Percentiles rank a stretch among this genome's conserved stretches.
phyloP scores from a whole-genome alignment of 2,797 vertebrate species.

The Antrozous pallidus region DNA sequence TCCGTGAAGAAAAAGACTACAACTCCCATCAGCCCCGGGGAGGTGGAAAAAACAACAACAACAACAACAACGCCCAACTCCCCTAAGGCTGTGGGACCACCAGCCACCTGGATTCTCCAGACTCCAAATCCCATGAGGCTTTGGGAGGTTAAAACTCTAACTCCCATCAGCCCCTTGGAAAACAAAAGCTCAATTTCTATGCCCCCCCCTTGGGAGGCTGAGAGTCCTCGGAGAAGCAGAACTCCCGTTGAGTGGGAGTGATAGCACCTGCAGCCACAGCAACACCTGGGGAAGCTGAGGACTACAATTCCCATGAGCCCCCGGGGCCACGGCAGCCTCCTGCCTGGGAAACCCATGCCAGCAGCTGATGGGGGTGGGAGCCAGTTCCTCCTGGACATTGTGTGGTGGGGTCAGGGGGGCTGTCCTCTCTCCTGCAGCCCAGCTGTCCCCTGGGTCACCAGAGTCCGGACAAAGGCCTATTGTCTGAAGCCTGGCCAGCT shows the following conservation, averaged over 20 bases:
- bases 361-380: background rate
- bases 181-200: slow-evolving; percentile 6
- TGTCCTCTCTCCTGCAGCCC: background rate
- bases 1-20: background rate
- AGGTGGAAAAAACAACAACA: background rate
- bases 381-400: background rate
- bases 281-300: background rate
- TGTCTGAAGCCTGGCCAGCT: slow-evolving; percentile 56
- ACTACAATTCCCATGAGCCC: slow-evolving; percentile 36
- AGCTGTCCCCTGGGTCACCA: slow-evolving; percentile 56
- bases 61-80: background rate
- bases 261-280: background rate
- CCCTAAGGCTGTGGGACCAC: background rate
- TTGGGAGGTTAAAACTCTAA: background rate
- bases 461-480: slow-evolving; percentile 59
- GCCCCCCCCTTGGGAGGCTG: background rate
- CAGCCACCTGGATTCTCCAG: slow-evolving; percentile 16
- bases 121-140: slow-evolving; percentile 46
- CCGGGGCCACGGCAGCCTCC: background rate
- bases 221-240: background rate
- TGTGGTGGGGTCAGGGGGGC: background rate
- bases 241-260: background rate
- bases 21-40: background rate
- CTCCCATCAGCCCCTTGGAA: slow-evolving; percentile 3
- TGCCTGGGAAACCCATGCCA: background rate